These are phyloP conservation scores for Nyctereutes procyonoides DNA, from an alignment of 2,113 vertebrate genomes.

Conservation along the genomic window DNA sequence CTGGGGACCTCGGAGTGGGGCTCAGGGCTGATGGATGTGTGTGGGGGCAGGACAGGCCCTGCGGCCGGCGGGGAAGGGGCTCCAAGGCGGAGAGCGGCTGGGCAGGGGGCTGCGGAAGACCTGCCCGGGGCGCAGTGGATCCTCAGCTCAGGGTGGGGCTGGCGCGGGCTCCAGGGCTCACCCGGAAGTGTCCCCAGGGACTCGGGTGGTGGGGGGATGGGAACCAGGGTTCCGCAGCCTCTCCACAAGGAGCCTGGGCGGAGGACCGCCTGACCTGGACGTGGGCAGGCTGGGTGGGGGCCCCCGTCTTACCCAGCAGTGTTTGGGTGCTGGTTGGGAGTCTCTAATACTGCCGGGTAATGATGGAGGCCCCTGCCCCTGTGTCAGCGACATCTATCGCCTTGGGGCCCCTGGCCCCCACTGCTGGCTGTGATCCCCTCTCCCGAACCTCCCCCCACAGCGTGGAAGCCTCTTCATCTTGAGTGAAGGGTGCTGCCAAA, in stretches of 20 bases:
- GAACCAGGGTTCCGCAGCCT: neutral
- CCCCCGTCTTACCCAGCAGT: conserved; percentile 83
- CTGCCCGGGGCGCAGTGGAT: neutral
- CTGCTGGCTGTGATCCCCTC: neutral
- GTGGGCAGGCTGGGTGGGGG: conserved; percentile 68
- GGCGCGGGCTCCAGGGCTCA: conserved; percentile 21
- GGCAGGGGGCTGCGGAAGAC: neutral
- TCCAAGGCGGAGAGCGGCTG: neutral
- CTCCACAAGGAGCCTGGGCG: neutral
- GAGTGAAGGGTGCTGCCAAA: neutral
- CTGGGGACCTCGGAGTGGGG: neutral
- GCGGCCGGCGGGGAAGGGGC: neutral
- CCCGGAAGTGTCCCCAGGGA: conserved; percentile 73
- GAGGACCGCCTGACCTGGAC: neutral
- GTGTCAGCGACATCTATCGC: neutral
- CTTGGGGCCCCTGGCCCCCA: neutral
- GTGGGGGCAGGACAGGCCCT: neutral
- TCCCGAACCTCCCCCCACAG: neutral
- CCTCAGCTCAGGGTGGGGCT: neutral
- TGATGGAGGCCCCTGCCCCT: conserved; percentile 78
- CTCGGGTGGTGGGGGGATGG: conserved; percentile 65
- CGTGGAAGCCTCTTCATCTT: neutral
- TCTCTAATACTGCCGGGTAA: conserved; percentile 86
- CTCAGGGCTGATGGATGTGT: neutral
- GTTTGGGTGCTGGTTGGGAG: conserved; percentile 80